Percentiles rank a stretch among this genome's conserved stretches.
These are phyloP conservation scores for Ptychochromis oligacanthus DNA, from an alignment of 2,113 vertebrate species.

Conservation along the genomic window DNA sequence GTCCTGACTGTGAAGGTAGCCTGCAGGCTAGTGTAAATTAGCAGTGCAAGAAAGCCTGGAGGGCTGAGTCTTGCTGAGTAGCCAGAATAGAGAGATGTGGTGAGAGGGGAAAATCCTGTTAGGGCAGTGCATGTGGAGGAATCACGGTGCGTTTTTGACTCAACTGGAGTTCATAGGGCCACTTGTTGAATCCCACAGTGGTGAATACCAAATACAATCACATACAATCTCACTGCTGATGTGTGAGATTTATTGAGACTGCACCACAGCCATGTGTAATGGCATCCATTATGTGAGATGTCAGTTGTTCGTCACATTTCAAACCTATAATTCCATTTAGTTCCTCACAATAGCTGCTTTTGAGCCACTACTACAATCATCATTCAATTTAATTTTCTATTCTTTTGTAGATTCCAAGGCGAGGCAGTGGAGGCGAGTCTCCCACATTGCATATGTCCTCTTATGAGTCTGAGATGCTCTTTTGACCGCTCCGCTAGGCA, in stretches of 20 bases:
- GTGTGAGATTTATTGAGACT: slow-evolving; percentile 56
- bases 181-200: slow-evolving; percentile 62
- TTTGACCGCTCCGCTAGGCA: slow-evolving; percentile 81
- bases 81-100: slow-evolving; percentile 67
- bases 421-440: slow-evolving; percentile 56
- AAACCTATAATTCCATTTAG: slow-evolving; percentile 64
- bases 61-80: slow-evolving; percentile 80
- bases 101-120: slow-evolving; percentile 70
- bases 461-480: slow-evolving; percentile 65
- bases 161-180: slow-evolving; percentile 29
- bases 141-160: slow-evolving; percentile 66
- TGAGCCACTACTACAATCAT: slow-evolving; percentile 68
- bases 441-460: slow-evolving; percentile 79
- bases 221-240: slow-evolving; percentile 29
- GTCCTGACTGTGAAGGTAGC: slow-evolving; percentile 82
- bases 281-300: slow-evolving; percentile 53
- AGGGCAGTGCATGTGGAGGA: slow-evolving; percentile 61
- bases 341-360: slow-evolving; percentile 67
- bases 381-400: slow-evolving; percentile 76
- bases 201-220: slow-evolving; percentile 6
- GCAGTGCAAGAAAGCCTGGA: slow-evolving; percentile 79
- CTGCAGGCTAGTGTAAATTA: slow-evolving; percentile 83
- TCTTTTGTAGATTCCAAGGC: slow-evolving; percentile 60
- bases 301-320: slow-evolving; percentile 68
- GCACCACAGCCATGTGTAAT: slow-evolving; percentile 35